These are phyloP conservation scores for Drosophila glabriapex DNA, from an alignment of 2,888 invertebrate genomes.

Conservation along the genomic window DNA sequence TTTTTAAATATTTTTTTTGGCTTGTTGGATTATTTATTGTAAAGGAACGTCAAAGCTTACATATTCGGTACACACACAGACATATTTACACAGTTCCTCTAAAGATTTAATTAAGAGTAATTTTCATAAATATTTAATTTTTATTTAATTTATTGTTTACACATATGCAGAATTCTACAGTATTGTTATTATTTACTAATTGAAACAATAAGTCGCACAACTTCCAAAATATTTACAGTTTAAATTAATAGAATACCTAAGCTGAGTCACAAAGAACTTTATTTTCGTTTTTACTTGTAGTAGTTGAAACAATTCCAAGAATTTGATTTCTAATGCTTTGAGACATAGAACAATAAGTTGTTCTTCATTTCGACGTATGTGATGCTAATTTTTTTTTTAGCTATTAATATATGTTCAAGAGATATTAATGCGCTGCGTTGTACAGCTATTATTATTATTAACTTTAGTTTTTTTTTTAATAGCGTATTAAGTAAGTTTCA, in stretches of 20 bases:
- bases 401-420: conserved; percentile 8
- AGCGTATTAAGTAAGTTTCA: conserved; percentile 1
- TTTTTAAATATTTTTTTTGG: conserved; percentile 8
- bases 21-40: conserved; percentile 33
- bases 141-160: conserved; percentile 38
- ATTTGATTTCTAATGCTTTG: neutral
- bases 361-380: neutral
- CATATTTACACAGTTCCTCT: conserved; percentile 66
- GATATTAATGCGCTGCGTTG: neutral
- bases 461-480: neutral
- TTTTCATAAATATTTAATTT: conserved; percentile 9
- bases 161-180: conserved; percentile 48
- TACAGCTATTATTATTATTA: conserved; percentile 7
- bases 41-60: conserved; percentile 51
- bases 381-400: neutral
- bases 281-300: neutral
- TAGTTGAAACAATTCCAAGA: neutral
- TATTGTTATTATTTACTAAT: neutral
- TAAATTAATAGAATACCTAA: neutral
- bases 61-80: conserved; percentile 27
- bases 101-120: conserved; percentile 16
- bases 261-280: neutral
- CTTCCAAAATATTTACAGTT: conserved; percentile 40
- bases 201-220: conserved; percentile 4
- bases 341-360: neutral